phyloP scores from a whole-genome alignment of 2,113 vertebrate species.

The Chaetodon auriga region DNA sequence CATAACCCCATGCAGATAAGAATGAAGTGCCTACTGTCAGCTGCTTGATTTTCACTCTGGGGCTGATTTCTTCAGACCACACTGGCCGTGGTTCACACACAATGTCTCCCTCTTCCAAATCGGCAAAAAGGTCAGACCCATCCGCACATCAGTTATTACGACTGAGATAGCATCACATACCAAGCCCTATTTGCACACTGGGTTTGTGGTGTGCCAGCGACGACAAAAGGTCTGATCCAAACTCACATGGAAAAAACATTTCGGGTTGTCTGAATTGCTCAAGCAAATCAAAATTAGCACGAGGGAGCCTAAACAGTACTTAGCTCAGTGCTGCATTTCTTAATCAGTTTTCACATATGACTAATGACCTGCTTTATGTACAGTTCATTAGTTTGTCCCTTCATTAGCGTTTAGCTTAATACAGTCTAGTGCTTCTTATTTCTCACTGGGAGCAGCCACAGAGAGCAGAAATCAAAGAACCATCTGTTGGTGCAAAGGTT shows the following conservation, averaged over 20 bases:
- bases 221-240: conserved; percentile 8
- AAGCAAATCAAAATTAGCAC: conserved; percentile 16
- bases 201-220: conserved; percentile 26
- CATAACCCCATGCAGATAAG: neutral
- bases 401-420: neutral
- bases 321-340: neutral
- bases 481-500: neutral
- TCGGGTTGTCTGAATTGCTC: neutral
- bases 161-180: conserved; percentile 2
- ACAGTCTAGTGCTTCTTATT: neutral
- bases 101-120: neutral
- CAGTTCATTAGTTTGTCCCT: neutral
- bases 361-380: neutral
- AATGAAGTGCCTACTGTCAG: neutral
- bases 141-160: neutral
- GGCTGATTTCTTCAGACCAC: conserved; percentile 11
- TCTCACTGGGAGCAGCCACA: neutral
- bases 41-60: conserved; percentile 1
- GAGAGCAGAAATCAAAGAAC: neutral
- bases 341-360: neutral
- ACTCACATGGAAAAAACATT: neutral
- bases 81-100: conserved; percentile 1
- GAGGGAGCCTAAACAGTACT: neutral
- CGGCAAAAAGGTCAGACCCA: conserved; percentile 11
- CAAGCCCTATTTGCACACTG: conserved; percentile 12